Evolutionary conservation across 2,888 invertebrate species (phyloP).

Genomic region (Bellardia bayeri): DNA sequence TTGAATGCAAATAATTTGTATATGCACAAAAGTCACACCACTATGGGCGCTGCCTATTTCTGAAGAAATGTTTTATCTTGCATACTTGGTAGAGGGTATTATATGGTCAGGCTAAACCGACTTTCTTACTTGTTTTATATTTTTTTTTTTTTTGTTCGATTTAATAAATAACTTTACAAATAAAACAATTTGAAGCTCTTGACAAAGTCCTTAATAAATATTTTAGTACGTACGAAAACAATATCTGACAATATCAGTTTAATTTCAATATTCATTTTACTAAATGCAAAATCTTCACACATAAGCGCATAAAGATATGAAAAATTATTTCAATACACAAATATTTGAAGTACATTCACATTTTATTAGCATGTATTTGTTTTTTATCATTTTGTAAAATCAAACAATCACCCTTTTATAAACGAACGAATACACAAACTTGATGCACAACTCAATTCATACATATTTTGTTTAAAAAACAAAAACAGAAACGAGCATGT

Average conservation of each 20-base stretch:
- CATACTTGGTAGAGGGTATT: too few species aligned
- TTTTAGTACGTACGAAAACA: neutral
- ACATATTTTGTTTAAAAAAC: conserved; percentile 2
- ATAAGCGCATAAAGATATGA: neutral
- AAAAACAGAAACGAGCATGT: neutral
- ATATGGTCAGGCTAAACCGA: too few species aligned
- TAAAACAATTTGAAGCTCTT: conserved; percentile 9
- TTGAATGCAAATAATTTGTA: too few species aligned
- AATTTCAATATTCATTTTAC: conserved; percentile 19
- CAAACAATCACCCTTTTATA: conserved; percentile 13
- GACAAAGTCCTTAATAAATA: conserved; percentile 14
- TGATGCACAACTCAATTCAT: conserved; percentile 20
- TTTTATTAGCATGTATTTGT: neutral
- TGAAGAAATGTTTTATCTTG: too few species aligned
- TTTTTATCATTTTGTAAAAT: conserved; percentile 12
- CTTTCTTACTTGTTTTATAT: too few species aligned
- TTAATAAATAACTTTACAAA: neutral
- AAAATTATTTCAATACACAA: neutral
- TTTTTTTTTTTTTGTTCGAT: too few species aligned
- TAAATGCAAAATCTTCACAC: neutral
- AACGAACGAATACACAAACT: neutral
- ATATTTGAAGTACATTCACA: neutral
- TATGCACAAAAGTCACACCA: too few species aligned
- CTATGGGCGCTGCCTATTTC: too few species aligned
- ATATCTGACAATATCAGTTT: conserved; percentile 25